Percentiles rank a stretch among this genome's conserved stretches.
Conservation (phyloP, 2,888 invertebrate species). For the Lasioglossum figueresi region DNA sequence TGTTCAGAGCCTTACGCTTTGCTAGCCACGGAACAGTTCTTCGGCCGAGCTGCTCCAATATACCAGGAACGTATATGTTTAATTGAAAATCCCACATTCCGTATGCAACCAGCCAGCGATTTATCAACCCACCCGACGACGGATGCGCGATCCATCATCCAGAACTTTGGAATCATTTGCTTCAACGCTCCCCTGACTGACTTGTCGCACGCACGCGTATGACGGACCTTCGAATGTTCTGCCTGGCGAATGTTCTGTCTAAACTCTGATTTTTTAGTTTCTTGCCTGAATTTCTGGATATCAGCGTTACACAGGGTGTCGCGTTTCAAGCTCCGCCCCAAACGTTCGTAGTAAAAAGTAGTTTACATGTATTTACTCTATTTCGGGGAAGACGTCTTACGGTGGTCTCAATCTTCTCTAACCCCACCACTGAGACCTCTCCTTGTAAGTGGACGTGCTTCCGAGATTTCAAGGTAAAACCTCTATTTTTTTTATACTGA, state of each 20-base stretch:
- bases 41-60: not conserved
- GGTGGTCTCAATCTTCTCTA: no score
- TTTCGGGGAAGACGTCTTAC: no score
- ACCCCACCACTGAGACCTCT: no score
- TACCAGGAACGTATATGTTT: not conserved
- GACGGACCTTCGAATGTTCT: not conserved
- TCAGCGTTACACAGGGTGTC: no score
- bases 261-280: not conserved
- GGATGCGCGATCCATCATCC: not conserved
- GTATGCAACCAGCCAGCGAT: not conserved
- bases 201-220: not conserved
- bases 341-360: no score
- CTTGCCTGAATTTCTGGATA: no score
- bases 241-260: not conserved
- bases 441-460: no score
- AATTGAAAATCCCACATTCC: not conserved
- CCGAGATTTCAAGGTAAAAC: no score
- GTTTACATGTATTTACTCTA: not conserved
- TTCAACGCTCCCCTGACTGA: not conserved
- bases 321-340: no score
- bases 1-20: not conserved
- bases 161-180: constrained; percentile 15
- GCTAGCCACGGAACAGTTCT: not conserved
- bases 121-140: not conserved
- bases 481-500: no score